A percentile compares a stretch with the other conserved stretches of the same genome.
Evolutionary conservation across 2,888 invertebrate genomes (phyloP).

Genomic region (Oxytorus armatus): DNA sequence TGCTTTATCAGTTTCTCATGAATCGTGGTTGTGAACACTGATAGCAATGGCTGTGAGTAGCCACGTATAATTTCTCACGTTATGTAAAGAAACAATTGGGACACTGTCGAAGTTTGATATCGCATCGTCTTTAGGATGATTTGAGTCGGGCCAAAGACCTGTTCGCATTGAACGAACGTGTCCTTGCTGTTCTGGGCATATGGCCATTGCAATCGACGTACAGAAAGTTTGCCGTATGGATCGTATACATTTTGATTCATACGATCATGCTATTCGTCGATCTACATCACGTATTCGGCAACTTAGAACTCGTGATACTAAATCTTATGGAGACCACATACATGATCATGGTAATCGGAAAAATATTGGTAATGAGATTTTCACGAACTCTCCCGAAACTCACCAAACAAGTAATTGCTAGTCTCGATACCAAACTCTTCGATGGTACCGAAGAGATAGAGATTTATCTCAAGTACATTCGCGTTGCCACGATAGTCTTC

Average conservation of each 20-base stretch:
- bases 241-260: conserved; percentile 38
- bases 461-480: conserved; percentile 6
- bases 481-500: conserved; percentile 44
- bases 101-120: no score
- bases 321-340: conserved; percentile 52
- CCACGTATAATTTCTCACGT: no score
- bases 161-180: conserved; percentile 49
- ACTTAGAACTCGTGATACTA: conserved; percentile 36
- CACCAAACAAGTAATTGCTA: not conserved
- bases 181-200: conserved; percentile 45
- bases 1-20: no score
- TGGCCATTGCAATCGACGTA: no score
- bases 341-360: conserved; percentile 52
- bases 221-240: conserved; percentile 49
- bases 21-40: no score
- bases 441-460: conserved; percentile 35
- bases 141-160: conserved; percentile 8
- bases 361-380: conserved; percentile 52
- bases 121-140: no score
- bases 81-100: no score
- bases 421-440: conserved; percentile 37
- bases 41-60: no score
- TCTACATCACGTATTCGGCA: conserved; percentile 51
- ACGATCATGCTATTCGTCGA: conserved; percentile 48
- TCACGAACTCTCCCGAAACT: conserved; percentile 39